Evolutionary conservation across 2,113 vertebrate genomes (phyloP).

Genomic region (Eptatretus burgeri): DNA sequence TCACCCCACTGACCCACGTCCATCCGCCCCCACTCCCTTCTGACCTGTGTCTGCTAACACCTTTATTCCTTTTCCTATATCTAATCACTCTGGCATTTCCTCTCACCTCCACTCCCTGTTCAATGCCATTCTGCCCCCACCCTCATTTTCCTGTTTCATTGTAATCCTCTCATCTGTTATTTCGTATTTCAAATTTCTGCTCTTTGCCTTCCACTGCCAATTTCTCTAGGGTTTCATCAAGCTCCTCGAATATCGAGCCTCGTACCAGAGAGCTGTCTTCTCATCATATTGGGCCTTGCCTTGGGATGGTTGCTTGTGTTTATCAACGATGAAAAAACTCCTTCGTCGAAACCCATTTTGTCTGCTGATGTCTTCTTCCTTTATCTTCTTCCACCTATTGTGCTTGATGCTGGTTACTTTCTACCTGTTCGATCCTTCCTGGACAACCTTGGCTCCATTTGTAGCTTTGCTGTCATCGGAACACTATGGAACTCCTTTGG

Average conservation of each 20-base stretch:
- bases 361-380: conserved; percentile 37
- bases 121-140: too few species aligned
- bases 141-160: too few species aligned
- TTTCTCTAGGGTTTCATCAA: conserved; percentile 25
- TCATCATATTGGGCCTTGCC: conserved; percentile 37
- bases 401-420: conserved; percentile 38
- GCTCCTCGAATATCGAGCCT: conserved; percentile 27
- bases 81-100: too few species aligned
- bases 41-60: too few species aligned
- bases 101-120: too few species aligned
- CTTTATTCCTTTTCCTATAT: too few species aligned
- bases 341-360: conserved; percentile 20
- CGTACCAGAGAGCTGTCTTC: conserved; percentile 32
- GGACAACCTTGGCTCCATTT: conserved; percentile 31
- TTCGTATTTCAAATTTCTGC: too few species aligned
- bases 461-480: conserved; percentile 23
- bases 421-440: conserved; percentile 33
- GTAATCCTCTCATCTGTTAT: too few species aligned
- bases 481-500: conserved; percentile 35
- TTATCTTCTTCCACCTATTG: conserved; percentile 35
- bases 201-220: too few species aligned
- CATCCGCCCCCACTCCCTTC: too few species aligned
- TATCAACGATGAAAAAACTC: conserved; percentile 25
- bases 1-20: too few species aligned
- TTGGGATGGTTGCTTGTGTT: conserved; percentile 14